A percentile compares a stretch with the other conserved stretches of the same genome.
Conservation (phyloP, 2,888 invertebrate genomes). For the Caenorhabditis imperialis region DNA sequence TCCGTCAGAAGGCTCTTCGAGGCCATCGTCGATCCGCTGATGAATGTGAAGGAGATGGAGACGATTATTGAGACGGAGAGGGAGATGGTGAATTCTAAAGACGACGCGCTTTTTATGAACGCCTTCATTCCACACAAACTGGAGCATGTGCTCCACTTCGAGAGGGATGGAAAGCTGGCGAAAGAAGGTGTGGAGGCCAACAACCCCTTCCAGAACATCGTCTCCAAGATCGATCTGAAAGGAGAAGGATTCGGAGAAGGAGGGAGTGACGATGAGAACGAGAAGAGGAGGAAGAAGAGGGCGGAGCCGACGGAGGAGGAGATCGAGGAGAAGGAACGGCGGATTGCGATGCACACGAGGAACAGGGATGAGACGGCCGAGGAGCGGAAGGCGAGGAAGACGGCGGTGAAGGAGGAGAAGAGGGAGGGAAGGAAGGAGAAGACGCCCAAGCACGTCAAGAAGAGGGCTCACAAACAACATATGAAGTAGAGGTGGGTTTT, state of each 20-base stretch:
- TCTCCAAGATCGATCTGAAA: conserved; percentile 85
- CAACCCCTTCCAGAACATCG: conserved; percentile 88
- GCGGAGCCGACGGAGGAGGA: conserved; percentile 53
- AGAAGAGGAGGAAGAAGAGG: conserved; percentile 52
- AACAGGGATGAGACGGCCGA: conserved; percentile 63
- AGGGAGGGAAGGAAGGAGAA: conserved; percentile 91
- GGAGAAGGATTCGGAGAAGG: conserved; percentile 81
- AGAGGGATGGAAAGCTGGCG: conserved; percentile 87
- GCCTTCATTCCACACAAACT: conserved; percentile 93
- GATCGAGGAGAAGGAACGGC: conserved; percentile 52
- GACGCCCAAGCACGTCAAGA: conserved; percentile 93
- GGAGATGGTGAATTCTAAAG: conserved; percentile 80
- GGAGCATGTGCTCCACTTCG: conserved; percentile 85
- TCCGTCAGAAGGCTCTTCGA: conserved; percentile 93
- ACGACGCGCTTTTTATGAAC: conserved; percentile 82
- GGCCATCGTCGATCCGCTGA: conserved; percentile 92
- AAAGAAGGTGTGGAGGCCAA: conserved; percentile 82
- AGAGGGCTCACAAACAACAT: conserved; percentile 84
- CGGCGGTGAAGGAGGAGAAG: conserved; percentile 89
- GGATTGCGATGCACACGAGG: conserved; percentile 55
- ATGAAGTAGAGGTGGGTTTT: conserved; percentile 57
- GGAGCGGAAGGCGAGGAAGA: conserved; percentile 83
- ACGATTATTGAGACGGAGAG: conserved; percentile 60
- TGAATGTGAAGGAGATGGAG: conserved; percentile 81
- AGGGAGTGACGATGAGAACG: conserved; percentile 25